phyloP scores from a whole-genome alignment of 1,140 invertebrate species.

The Asbolus verrucosus region DNA sequence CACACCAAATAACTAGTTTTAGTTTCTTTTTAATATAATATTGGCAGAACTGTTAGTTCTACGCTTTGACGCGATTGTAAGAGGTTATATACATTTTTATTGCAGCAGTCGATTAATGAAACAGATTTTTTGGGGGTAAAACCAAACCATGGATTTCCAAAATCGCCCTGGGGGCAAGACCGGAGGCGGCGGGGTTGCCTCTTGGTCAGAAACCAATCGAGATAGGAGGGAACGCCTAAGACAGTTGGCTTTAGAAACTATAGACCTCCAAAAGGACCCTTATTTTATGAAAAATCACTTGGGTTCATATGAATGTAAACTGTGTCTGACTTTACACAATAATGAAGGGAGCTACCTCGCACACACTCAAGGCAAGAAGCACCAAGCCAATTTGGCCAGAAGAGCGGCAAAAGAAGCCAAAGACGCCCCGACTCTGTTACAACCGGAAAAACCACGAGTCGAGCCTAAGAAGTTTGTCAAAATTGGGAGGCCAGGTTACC shows the following conservation, averaged over 20 bases:
- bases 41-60: no score
- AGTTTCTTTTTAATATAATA: no score
- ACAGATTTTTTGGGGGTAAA: no score
- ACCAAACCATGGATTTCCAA: conserved; percentile 90
- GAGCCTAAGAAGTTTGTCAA: conserved; percentile 99
- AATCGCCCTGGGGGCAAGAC: conserved; percentile 98
- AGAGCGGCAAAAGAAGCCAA: conserved; percentile 99
- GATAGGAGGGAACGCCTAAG: conserved; percentile 95
- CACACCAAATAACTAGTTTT: no score
- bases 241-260: conserved; percentile 97
- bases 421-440: conserved; percentile 90
- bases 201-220: conserved; percentile 97
- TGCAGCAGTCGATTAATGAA: no score
- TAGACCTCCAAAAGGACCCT: conserved; percentile 98
- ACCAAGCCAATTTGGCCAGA: conserved; percentile 98
- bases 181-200: conserved; percentile 97
- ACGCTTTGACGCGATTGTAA: no score
- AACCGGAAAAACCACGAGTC: conserved; percentile 93
- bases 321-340: conserved; percentile 98
- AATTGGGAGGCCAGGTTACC: conserved; percentile 98
- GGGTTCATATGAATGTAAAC: conserved; percentile 98
- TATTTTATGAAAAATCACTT: conserved; percentile 99
- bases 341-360: conserved; percentile 99
- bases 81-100: no score
- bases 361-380: conserved; percentile 99